These are phyloP conservation scores for Scolopax mira DNA, from an alignment of 2,113 vertebrate species.

Conservation along the genomic window DNA sequence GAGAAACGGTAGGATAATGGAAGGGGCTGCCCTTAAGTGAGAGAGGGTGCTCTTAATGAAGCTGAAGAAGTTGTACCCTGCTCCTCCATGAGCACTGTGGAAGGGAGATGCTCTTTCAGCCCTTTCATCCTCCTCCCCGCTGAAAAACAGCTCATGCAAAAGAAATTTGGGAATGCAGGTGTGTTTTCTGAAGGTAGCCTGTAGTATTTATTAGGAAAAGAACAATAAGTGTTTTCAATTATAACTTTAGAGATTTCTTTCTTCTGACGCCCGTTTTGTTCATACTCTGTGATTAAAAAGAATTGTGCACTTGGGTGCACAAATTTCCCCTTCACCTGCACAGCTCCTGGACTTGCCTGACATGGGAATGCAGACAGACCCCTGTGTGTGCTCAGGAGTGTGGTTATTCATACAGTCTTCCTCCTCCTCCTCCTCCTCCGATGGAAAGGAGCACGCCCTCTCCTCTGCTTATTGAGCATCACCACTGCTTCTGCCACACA, in stretches of 20 bases:
- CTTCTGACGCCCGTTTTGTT: not conserved
- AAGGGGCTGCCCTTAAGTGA: not conserved
- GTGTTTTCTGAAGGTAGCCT: not conserved
- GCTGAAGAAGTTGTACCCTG: not conserved
- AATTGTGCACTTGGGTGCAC: accelerated
- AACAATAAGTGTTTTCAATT: not conserved
- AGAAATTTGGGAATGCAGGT: not conserved
- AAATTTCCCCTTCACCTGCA: not conserved
- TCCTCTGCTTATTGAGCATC: not conserved
- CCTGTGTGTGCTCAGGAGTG: accelerated
- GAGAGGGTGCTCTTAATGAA: not conserved
- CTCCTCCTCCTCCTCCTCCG: not conserved
- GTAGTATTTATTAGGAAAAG: not conserved
- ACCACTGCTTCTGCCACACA: not conserved
- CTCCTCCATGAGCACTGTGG: not conserved
- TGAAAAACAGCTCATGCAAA: not conserved
- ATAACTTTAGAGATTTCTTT: not conserved
- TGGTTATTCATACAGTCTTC: not conserved
- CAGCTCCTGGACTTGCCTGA: not conserved
- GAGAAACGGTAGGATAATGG: not conserved
- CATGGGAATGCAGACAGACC: not conserved
- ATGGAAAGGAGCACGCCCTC: accelerated
- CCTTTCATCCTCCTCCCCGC: not conserved
- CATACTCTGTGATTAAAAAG: not conserved
- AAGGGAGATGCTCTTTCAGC: not conserved